These are phyloP conservation scores for Dipodomys spectabilis DNA, from an alignment of 2,113 vertebrate genomes.

Conservation along the genomic window DNA sequence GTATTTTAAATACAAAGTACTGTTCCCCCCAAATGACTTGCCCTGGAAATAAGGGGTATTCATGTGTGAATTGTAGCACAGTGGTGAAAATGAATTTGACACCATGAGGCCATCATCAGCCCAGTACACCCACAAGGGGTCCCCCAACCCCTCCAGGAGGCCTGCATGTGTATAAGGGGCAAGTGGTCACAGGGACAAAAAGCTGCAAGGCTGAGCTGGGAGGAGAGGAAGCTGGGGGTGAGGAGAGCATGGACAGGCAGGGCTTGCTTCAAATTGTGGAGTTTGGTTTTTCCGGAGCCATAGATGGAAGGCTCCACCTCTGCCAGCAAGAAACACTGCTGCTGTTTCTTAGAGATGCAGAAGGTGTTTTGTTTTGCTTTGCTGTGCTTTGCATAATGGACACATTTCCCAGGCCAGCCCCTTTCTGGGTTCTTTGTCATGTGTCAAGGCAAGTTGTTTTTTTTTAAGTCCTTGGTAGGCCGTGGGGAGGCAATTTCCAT, in stretches of 20 bases:
- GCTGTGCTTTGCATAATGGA: constrained; percentile 58
- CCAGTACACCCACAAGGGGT: background rate
- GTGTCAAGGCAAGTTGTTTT: constrained; percentile 21
- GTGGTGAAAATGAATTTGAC: background rate
- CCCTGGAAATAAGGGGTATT: background rate
- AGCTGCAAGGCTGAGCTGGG: background rate
- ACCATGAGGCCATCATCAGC: too few relatives aligned
- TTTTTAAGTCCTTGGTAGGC: background rate
- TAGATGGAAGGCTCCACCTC: background rate
- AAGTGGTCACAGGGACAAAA: background rate
- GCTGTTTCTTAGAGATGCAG: background rate
- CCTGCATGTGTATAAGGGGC: background rate
- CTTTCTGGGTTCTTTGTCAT: constrained; percentile 25
- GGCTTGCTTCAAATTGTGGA: background rate
- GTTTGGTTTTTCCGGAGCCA: background rate
- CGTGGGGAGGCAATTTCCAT: background rate
- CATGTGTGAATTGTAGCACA: background rate
- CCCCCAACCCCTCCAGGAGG: background rate
- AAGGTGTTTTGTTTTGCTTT: background rate
- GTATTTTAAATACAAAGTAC: too few relatives aligned
- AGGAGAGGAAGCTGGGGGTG: background rate
- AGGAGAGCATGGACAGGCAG: too few relatives aligned
- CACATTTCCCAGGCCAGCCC: constrained; percentile 17
- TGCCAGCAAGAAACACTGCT: background rate
- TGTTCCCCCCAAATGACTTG: background rate